These are phyloP conservation scores for Sebastolobus altivelis DNA, from an alignment of 2,797 vertebrate genomes.

Conservation along the genomic window DNA sequence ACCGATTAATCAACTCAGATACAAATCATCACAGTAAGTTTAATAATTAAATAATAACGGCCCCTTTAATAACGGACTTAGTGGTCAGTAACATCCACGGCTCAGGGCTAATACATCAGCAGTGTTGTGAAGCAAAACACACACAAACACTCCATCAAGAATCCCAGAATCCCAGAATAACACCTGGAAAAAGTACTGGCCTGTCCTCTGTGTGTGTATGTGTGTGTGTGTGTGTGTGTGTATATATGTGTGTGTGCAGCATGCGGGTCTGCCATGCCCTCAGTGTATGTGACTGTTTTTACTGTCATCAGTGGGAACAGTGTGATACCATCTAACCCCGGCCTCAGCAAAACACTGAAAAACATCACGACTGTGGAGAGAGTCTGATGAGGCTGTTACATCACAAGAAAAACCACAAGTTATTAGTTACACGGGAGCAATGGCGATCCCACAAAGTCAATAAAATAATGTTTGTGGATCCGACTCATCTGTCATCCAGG, in stretches of 20 bases:
- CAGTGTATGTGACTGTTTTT: slow-evolving; percentile 79
- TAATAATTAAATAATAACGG: slow-evolving; percentile 21
- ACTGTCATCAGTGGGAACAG: slow-evolving; percentile 84
- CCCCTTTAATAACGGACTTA: slow-evolving; percentile 32
- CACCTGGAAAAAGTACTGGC: slow-evolving; percentile 65
- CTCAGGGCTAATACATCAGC: slow-evolving; percentile 62
- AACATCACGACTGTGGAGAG: slow-evolving; percentile 14
- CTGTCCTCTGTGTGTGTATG: slow-evolving; percentile 31
- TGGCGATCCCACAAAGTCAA: slow-evolving; percentile 62
- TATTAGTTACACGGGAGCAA: slow-evolving; percentile 11
- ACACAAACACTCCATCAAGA: slow-evolving; percentile 67
- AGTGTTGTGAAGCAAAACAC: slow-evolving; percentile 78
- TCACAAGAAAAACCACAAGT: slow-evolving; percentile 15
- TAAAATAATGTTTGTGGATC: slow-evolving; percentile 41
- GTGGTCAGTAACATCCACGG: slow-evolving; percentile 46
- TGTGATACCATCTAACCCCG: slow-evolving; percentile 84
- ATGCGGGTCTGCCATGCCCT: slow-evolving; percentile 76
- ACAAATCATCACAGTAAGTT: neutral
- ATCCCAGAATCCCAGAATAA: slow-evolving; percentile 72
- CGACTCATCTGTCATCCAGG: neutral
- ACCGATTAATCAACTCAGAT: neutral
- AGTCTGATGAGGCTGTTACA: neutral
- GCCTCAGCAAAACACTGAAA: slow-evolving; percentile 77
- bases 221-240: slow-evolving; percentile 23
- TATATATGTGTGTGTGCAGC: slow-evolving; percentile 25